These are phyloP conservation scores for Medauroidea extradentata DNA, from an alignment of 1,140 invertebrate species.

Conservation along the genomic window DNA sequence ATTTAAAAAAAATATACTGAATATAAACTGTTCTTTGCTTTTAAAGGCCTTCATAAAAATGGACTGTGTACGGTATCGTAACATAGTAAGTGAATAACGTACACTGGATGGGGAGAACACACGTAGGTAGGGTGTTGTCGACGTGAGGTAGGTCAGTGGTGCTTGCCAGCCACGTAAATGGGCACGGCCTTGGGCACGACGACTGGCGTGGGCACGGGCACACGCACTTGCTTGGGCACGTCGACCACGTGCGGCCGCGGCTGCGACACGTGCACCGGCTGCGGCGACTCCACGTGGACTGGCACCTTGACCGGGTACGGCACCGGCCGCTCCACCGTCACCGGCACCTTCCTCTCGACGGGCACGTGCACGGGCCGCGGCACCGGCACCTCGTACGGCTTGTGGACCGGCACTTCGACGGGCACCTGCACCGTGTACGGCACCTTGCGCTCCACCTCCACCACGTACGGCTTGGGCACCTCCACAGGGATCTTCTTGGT, in stretches of 20 bases:
- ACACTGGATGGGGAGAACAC: too few relatives aligned
- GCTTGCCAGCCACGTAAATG: neutral
- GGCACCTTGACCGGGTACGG: neutral
- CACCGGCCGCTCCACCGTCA: slow-evolving; percentile 1
- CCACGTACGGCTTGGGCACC: slow-evolving; percentile 1
- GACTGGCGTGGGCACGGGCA: neutral
- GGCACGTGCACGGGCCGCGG: neutral
- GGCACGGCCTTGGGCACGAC: slow-evolving; percentile 1
- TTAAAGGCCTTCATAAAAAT: too few relatives aligned
- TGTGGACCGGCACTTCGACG: neutral
- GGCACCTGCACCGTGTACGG: slow-evolving; percentile 1
- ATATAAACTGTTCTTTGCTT: too few relatives aligned
- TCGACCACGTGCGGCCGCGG: neutral
- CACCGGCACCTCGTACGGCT: neutral
- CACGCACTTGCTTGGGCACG: neutral
- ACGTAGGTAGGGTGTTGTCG: too few relatives aligned
- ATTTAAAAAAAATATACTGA: too few relatives aligned
- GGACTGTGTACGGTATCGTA: too few relatives aligned
- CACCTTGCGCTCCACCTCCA: slow-evolving; percentile 1
- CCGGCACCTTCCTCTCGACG: neutral
- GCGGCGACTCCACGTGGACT: neutral
- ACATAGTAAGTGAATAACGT: too few relatives aligned
- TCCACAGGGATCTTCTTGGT: neutral
- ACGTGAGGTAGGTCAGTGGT: too few relatives aligned
- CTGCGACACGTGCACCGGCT: neutral